A percentile compares a stretch with the other conserved stretches of the same genome.
Conservation (phyloP, 2,797 vertebrate genomes). For the Buceros bicornis region DNA sequence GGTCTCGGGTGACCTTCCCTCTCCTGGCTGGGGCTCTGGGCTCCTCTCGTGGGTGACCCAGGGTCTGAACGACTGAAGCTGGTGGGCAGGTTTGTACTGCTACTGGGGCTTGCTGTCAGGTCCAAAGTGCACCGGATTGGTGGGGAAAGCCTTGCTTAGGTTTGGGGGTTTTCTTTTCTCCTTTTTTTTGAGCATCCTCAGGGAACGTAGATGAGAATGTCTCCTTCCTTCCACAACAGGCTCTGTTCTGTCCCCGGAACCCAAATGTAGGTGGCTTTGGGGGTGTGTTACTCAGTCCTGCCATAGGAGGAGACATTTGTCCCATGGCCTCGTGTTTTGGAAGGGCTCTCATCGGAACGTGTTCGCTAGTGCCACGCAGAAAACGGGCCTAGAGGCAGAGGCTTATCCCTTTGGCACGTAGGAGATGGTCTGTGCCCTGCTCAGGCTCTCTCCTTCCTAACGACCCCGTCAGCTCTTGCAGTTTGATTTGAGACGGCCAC, state of each 20-base stretch:
- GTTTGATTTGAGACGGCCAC: background rate
- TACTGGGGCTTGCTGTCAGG: background rate
- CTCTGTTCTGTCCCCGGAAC: background rate
- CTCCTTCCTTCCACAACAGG: background rate
- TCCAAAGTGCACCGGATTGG: background rate
- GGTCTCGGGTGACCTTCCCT: background rate
- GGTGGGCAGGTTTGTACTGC: background rate
- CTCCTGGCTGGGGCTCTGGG: background rate
- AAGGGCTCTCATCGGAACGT: background rate
- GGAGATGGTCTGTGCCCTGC: background rate
- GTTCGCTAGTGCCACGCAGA: background rate
- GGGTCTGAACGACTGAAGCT: background rate
- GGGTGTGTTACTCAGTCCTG: background rate
- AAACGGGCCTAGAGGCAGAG: background rate
- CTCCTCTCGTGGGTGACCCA: background rate
- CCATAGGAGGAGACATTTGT: background rate
- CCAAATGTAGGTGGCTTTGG: background rate
- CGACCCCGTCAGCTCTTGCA: background rate
- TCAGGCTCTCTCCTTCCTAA: accelerated
- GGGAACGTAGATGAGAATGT: background rate
- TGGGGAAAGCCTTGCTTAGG: background rate
- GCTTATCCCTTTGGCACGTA: background rate
- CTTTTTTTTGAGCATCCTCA: background rate
- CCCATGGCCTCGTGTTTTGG: background rate
- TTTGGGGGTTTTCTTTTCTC: background rate